phyloP scores from a whole-genome alignment of 2,888 invertebrate genomes.

The Campoplex nolae region DNA sequence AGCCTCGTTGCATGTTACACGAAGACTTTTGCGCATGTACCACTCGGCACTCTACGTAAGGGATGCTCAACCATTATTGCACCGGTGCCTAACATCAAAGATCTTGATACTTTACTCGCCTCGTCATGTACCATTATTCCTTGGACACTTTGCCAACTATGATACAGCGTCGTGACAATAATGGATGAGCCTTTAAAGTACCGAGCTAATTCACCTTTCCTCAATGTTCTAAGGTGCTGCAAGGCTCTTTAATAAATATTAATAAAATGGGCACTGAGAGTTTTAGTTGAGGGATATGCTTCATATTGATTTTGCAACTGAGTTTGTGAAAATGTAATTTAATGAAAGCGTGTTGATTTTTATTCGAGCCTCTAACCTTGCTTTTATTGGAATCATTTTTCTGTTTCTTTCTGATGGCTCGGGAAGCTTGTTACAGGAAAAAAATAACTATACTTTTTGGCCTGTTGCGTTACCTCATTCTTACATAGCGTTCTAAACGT shows the following conservation, averaged over 20 bases:
- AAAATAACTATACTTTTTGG: background rate
- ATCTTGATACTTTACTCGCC: background rate
- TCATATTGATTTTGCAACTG: constrained; percentile 4
- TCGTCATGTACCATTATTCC: background rate
- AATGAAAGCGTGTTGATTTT: background rate
- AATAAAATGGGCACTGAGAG: background rate
- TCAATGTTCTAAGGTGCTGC: background rate
- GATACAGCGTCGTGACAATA: background rate
- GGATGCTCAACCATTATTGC: constrained; percentile 25
- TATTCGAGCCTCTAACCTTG: background rate
- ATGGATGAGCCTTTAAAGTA: background rate
- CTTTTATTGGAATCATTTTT: background rate
- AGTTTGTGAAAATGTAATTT: background rate
- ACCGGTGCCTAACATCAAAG: background rate
- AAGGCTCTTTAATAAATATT: background rate
- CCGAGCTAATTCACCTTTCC: background rate
- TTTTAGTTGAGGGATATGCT: background rate
- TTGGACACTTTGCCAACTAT: background rate
- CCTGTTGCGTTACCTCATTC: background rate
- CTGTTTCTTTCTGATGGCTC: background rate
- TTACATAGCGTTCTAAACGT: too few relatives aligned
- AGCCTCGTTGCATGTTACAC: constrained; percentile 23
- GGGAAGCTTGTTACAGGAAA: background rate
- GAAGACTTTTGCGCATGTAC: constrained; percentile 54
- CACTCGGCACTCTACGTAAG: constrained; percentile 2